These are phyloP conservation scores for Chionodraco myersi DNA, from an alignment of 2,113 vertebrate genomes.

Conservation along the genomic window DNA sequence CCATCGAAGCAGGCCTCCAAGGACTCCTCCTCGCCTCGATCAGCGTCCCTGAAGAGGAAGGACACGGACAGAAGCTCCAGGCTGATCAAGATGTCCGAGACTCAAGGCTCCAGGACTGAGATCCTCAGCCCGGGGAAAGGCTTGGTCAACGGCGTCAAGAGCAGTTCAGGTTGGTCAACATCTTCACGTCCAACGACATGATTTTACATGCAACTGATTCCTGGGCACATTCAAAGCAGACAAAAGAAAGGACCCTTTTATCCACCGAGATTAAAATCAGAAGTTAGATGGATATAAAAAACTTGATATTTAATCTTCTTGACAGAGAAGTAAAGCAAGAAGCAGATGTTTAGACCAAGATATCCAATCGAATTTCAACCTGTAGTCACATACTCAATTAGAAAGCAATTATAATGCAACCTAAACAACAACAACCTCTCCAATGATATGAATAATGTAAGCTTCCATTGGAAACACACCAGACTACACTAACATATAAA, in stretches of 20 bases:
- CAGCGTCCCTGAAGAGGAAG: conserved; percentile 84
- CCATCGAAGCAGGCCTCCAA: conserved; percentile 87
- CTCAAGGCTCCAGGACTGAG: conserved; percentile 83
- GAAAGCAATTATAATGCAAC: neutral
- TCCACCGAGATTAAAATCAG: no score
- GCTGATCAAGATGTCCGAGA: conserved; percentile 78
- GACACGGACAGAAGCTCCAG: conserved; percentile 86
- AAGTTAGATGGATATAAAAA: no score
- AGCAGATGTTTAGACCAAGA: no score
- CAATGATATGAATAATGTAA: neutral
- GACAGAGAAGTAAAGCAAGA: no score
- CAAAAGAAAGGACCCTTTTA: neutral
- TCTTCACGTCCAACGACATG: neutral
- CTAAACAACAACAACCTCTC: neutral
- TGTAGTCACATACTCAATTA: neutral
- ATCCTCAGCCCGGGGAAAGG: conserved; percentile 85
- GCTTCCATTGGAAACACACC: neutral
- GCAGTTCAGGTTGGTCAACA: conserved; percentile 84
- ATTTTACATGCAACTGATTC: neutral
- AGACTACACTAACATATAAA: neutral
- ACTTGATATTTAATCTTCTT: no score
- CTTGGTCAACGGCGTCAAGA: conserved; percentile 90
- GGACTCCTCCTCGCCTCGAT: conserved; percentile 85
- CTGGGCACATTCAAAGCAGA: neutral
- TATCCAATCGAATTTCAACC: neutral